Evolutionary conservation across 2,888 invertebrate genomes (phyloP).

Genomic region (Rhynchonema sp.): DNA sequence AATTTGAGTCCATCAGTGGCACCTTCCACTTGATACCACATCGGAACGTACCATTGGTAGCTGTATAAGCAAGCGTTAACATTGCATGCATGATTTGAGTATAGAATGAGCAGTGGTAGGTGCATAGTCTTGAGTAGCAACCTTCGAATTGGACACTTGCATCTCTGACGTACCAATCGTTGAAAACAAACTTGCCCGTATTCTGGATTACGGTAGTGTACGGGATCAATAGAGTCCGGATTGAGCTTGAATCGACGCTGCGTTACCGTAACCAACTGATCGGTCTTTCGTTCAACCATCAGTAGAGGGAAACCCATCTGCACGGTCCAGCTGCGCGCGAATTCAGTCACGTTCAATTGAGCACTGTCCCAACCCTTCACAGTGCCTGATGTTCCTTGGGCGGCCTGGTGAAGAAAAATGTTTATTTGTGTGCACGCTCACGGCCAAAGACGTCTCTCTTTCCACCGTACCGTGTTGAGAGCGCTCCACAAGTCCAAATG

Average conservation of each 20-base stretch:
- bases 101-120: too few relatives aligned
- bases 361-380: too few relatives aligned
- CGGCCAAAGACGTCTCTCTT: too few relatives aligned
- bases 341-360: not conserved
- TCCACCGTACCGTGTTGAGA: not conserved
- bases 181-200: too few relatives aligned
- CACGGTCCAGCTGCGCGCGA: not conserved
- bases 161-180: too few relatives aligned
- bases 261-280: not conserved
- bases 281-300: not conserved
- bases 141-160: too few relatives aligned
- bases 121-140: too few relatives aligned
- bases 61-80: too few relatives aligned
- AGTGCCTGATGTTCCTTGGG: too few relatives aligned
- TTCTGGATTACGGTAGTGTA: not conserved
- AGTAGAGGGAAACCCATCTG: not conserved
- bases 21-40: not conserved
- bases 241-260: not conserved
- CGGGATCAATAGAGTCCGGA: not conserved
- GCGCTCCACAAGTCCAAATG: not conserved
- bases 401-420: too few relatives aligned
- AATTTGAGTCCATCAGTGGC: not conserved
- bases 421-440: too few relatives aligned
- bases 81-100: too few relatives aligned
- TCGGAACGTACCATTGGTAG: not conserved